Evolutionary conservation across 2,797 vertebrate genomes (phyloP).

Genomic region (Catharus ustulatus): DNA sequence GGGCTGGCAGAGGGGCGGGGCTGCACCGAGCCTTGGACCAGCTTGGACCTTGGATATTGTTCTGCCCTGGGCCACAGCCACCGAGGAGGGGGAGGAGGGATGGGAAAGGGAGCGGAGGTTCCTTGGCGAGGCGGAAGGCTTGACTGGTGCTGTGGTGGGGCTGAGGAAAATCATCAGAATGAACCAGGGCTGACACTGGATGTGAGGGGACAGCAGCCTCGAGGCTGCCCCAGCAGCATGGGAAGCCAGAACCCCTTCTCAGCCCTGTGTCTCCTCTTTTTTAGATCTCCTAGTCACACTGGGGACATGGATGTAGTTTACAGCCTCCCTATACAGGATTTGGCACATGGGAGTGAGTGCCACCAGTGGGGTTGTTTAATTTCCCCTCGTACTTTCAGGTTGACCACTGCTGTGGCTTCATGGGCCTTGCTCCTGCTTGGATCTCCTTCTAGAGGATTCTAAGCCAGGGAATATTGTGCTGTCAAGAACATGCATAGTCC

Average conservation of each 20-base stretch:
- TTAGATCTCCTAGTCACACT: background rate
- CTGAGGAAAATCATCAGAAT: background rate
- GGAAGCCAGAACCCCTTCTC: background rate
- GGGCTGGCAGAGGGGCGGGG: conserved; percentile 9
- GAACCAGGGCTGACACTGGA: background rate
- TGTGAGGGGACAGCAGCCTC: background rate
- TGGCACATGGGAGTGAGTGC: background rate
- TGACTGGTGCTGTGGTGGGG: fast-evolving
- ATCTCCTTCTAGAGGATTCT: background rate
- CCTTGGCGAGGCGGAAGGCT: background rate
- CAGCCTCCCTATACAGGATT: background rate
- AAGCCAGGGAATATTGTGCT: no score
- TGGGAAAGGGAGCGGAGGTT: background rate
- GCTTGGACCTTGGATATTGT: conserved; percentile 6
- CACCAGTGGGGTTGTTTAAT: background rate
- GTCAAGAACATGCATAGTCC: background rate
- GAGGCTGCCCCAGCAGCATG: fast-evolving
- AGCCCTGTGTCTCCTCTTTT: background rate
- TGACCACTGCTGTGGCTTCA: fast-evolving
- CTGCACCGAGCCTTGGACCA: background rate
- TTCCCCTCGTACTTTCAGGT: background rate
- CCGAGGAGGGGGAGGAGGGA: background rate
- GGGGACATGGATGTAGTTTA: background rate
- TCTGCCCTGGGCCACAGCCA: conserved; percentile 41
- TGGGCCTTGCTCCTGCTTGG: background rate